phyloP scores from a whole-genome alignment of 1,140 invertebrate species.

The Bombyx mori region DNA sequence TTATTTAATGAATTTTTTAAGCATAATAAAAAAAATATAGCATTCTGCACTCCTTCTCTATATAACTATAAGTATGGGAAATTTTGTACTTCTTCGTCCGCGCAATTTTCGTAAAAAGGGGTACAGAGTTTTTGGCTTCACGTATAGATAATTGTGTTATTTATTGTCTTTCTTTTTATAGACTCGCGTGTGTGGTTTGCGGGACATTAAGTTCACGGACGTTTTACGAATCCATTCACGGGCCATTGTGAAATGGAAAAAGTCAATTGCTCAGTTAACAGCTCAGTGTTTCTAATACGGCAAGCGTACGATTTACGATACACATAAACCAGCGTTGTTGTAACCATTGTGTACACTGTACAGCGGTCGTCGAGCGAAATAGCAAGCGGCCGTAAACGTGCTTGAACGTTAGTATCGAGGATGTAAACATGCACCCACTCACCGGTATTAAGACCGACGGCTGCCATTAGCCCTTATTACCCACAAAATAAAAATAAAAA shows the following conservation, averaged over 20 bases:
- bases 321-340: too few relatives aligned
- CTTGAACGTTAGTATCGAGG: background rate
- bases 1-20: too few relatives aligned
- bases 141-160: too few relatives aligned
- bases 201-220: constrained; percentile 3
- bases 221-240: background rate
- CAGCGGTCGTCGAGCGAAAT: too few relatives aligned
- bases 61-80: too few relatives aligned
- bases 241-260: background rate
- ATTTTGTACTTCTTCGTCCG: too few relatives aligned
- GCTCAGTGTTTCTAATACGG: background rate
- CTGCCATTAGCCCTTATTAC: constrained; percentile 43
- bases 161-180: background rate
- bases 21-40: too few relatives aligned
- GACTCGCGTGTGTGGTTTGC: constrained; percentile 4
- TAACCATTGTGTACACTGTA: too few relatives aligned
- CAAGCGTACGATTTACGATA: constrained; percentile 2
- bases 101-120: too few relatives aligned
- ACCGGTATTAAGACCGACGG: constrained; percentile 41
- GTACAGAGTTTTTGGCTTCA: too few relatives aligned
- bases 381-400: too few relatives aligned
- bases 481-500: constrained; percentile 42
- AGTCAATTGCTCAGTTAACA: constrained; percentile 2
- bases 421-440: constrained; percentile 46
- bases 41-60: too few relatives aligned